Base-by-base conservation (phyloP, 2,888 invertebrate genomes). In the Pristionchus entomophagus region DNA sequence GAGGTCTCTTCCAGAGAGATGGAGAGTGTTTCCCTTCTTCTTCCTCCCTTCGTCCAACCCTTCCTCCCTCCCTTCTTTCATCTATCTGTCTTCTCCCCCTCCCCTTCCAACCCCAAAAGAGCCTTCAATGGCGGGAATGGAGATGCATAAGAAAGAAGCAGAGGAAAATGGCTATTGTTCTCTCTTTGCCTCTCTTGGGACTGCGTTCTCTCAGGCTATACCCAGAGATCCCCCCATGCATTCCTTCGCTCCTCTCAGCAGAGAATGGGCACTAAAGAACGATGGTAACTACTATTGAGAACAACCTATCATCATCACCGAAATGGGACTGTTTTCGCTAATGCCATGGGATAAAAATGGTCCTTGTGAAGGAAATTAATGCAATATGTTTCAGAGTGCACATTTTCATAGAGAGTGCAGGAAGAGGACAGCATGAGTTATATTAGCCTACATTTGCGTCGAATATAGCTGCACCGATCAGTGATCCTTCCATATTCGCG, bases 131-230 rank as follows among this genome's bases (percentile, higher is more conserved):
- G 19, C 45, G n/a, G 56, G 41, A 19, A 78, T 62, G 59, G 86
- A 86, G 81, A 78, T 81, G 80, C 86, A 80, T 65, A 80, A 62
- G 56, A 69, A 14, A 73, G 86, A 56, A 45, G 77, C 26, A 19
- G 62, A 53, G 65, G 53, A 45, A 53, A 45, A 65, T 59, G 73
- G 49, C 80, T 86, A 51, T 81, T 45, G 32, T 45, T 81, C 81
- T 53, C 80, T 80, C 53, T n/a, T 45, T 80, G 51, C 51, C 78
- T 51, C 49, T 51, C 78, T 41, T 26, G 41, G n/a, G 45, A 41
- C 38, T 77, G 29, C 51, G 41, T 32, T 80, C 51, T 32, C 12
- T 29, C 35, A 19, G 14, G 1, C 59, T 17, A 35, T 35, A 65
- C 14, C 45, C 45, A 45, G 6, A 45, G 45, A n/a, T n/a, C n/a